Evolutionary conservation across 2,797 vertebrate genomes (phyloP), one percentile per base, ranked within the genome.

Genomic region (Falco naumanni): DNA sequence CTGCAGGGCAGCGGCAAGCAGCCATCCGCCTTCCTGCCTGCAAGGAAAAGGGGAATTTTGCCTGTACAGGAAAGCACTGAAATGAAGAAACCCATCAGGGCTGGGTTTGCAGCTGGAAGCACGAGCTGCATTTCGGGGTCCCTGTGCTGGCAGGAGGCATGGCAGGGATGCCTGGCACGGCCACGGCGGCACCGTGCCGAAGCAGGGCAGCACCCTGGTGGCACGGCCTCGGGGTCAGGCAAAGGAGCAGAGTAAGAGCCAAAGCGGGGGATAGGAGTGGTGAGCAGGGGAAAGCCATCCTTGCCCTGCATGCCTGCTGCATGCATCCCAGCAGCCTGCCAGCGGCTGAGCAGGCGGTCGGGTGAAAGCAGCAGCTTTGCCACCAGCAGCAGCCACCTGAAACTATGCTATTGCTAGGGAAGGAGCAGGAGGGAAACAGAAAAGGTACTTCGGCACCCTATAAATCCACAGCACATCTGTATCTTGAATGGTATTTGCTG

Each of bases 181-280:
- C 39, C 16, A 7, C 2, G 5, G 77, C 4, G 2, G 43, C n/a
- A 37, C 41, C 5, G 10, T 25, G 47, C 78, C 7, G 3, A 11
- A 34, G 41, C 51, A 11, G 50, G 7, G 33, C 33, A 70, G 6
- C 45, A 39, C 6, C n/a, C 22, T 18, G 10, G 15, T 2, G 3
- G 45, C 6, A 6, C 43, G 16, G 2, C 48, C 20, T 4, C 2
- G 4, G 33, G 54, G 48, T 6, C 51, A 16, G 34, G 14, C 7
- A 22, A 14, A 10, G 1, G 11, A 48, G 31, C 16, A 5, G 26
- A 13, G 5, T 5, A 5, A n/a, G 13, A 11, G 47, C 15, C 41
- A 15, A 21, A 9, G 66, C 0, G 0, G 31, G 12, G 25, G 53
- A 43, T 5, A 11, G 0, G 18, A 45, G 33, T 1, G 15, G 37